Base-by-base conservation (phyloP, 2,113 vertebrate genomes). In the Epinephelus fuscoguttatus region DNA sequence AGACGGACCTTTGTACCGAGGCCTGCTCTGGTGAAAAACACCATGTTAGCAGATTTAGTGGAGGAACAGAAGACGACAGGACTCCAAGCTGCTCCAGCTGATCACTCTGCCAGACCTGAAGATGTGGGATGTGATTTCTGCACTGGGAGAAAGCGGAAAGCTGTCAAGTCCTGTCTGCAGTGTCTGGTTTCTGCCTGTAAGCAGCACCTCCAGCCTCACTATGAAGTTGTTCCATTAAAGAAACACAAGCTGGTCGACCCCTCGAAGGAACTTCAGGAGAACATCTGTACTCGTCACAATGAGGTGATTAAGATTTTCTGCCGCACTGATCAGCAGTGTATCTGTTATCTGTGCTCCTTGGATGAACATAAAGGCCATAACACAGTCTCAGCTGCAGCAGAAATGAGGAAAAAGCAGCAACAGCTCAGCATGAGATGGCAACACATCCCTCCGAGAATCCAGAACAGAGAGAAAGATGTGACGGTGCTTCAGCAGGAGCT, bases 221-320 rank as follows among this genome's bases (percentile, higher is more conserved):
- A 47, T 4, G 23, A 73, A 1, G 40, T 30, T 1, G 17, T 52
- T 19, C 8, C 45, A 0, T 63, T 84, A 9, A 18, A 37, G 3
- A 88, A 81, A n/a, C 81, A 84, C 86, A 81, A 60, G 52, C 69
- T 88, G 81, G 69, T 81, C 3, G 10, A 70, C 2, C 49, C 77
- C 5, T 83, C 62, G 3, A 2, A 8, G 7, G 21, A 47, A 25
- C 74, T 70, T 4, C 61, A 55, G 63, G 59, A 88, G 47, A 82
- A 53, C 53, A 42, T 81, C 27, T 81, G 81, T 11, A 1, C 27
- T 70, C 45, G 1, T 2, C 82, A 88, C 2, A 15, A 21, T 21
- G n/a, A 75, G 17, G 60, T 71, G 3, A 79, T 62, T 66, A 79
- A 78, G 77, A 52, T 50, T 18, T 50, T 70, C 49, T 70, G 67